Conservation (phyloP, 1,140 invertebrate species). For the Scaptodrosophila lebanonensis region DNA sequence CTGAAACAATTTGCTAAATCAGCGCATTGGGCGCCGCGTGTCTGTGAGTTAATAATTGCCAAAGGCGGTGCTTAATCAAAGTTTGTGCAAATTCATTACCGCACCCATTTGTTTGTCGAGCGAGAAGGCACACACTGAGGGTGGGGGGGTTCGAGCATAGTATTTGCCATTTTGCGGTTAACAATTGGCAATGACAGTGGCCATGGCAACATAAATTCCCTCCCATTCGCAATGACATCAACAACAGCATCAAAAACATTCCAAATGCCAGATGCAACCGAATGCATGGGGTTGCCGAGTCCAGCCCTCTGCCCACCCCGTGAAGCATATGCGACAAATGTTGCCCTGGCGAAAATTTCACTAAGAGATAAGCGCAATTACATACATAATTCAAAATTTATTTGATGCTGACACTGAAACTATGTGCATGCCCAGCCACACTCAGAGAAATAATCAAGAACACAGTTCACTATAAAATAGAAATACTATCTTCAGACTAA, state of each 20-base stretch:
- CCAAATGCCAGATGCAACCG: no score
- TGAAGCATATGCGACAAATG: neutral
- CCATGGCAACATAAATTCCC: constrained; percentile 16
- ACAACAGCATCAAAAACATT: no score
- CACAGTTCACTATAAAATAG: no score
- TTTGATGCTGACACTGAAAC: constrained; percentile 43
- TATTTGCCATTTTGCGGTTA: neutral
- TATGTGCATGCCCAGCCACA: constrained; percentile 25
- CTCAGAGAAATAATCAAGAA: constrained; percentile 34
- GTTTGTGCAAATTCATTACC: constrained; percentile 15
- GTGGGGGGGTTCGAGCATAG: no score
- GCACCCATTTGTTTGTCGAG: constrained; percentile 29
- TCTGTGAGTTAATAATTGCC: constrained; percentile 47
- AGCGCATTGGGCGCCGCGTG: neutral
- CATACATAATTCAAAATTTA: constrained; percentile 72
- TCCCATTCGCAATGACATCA: no score
- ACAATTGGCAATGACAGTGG: no score
- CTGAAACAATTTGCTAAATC: constrained; percentile 19
- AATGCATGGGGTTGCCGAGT: no score
- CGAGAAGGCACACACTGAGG: no score
- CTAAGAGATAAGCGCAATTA: constrained; percentile 48
- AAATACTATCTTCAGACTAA: no score
- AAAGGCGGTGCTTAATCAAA: constrained; percentile 24
- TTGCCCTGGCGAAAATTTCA: constrained; percentile 16
- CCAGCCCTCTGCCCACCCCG: no score